A percentile compares a stretch with the other conserved stretches of the same genome.
Conservation (phyloP, 1,140 invertebrate species). For the Probaryconus sp. region DNA sequence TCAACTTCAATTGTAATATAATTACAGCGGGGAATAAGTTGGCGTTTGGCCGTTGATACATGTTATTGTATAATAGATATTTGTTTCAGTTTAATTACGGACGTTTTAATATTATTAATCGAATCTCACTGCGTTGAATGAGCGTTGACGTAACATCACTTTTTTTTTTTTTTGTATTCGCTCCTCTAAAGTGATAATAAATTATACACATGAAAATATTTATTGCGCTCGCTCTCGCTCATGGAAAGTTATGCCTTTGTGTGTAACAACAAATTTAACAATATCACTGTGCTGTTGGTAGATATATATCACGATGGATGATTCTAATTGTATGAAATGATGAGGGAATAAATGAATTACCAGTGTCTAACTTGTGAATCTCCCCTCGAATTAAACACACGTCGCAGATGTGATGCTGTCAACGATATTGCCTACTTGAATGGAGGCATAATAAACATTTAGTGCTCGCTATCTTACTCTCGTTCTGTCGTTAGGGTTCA, state of each 20-base stretch:
- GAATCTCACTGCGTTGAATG: too few species aligned
- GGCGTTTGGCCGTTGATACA: conserved; percentile 30
- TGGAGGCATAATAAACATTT: conserved; percentile 49
- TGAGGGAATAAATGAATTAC: conserved; percentile 22
- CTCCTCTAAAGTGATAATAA: too few species aligned
- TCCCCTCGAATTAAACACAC: conserved; percentile 8
- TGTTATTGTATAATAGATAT: conserved; percentile 11
- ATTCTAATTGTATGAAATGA: conserved; percentile 15
- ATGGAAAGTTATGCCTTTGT: neutral
- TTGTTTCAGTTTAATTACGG: conserved; percentile 34
- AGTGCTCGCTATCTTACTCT: conserved; percentile 40
- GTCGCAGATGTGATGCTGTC: conserved; percentile 55
- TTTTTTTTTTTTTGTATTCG: too few species aligned
- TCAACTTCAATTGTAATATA: conserved; percentile 7
- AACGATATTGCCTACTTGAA: conserved; percentile 48
- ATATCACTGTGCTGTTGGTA: neutral
- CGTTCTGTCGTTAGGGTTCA: conserved; percentile 44
- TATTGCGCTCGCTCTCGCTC: too few species aligned
- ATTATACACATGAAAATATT: too few species aligned
- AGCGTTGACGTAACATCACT: too few species aligned
- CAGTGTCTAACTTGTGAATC: conserved; percentile 1
- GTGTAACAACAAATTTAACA: neutral
- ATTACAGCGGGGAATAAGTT: conserved; percentile 32
- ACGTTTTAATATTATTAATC: too few species aligned
- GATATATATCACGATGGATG: neutral